phyloP scores from a whole-genome alignment of 2,888 invertebrate genomes.

The Itoplectis maculator region DNA sequence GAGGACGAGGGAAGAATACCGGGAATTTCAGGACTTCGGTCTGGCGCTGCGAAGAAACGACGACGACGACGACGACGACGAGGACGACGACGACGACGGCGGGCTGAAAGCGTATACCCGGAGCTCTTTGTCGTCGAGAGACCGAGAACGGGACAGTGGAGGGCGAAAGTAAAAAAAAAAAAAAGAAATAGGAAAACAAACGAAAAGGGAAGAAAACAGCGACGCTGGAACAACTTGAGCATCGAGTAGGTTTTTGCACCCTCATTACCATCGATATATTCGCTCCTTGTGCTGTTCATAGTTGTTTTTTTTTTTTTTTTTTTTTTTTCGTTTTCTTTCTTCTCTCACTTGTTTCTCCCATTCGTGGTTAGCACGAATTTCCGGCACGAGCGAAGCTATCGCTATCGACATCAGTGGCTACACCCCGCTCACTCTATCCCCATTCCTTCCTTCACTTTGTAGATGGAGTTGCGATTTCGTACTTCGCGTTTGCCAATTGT shows the following conservation, averaged over 20 bases:
- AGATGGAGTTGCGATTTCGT: too few relatives aligned
- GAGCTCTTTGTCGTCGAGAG: constrained; percentile 52
- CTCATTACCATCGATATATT: not conserved
- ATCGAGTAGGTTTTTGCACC: constrained; percentile 1
- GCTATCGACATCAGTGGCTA: too few relatives aligned
- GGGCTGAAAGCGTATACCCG: constrained; percentile 29
- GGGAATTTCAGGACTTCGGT: constrained; percentile 52
- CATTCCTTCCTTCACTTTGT: too few relatives aligned
- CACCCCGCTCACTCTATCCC: too few relatives aligned
- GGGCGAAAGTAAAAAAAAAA: constrained; percentile 14
- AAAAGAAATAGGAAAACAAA: not conserved
- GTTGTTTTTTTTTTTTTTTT: not conserved
- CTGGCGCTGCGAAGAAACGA: constrained; percentile 27
- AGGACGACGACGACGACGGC: too few relatives aligned
- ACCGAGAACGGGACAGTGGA: constrained; percentile 10
- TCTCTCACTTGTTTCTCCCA: not conserved
- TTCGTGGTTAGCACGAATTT: too few relatives aligned
- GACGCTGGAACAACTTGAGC: constrained; percentile 33
- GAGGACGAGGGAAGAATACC: constrained; percentile 52
- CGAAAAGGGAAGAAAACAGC: constrained; percentile 5
- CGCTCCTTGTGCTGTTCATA: not conserved
- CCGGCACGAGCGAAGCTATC: too few relatives aligned
- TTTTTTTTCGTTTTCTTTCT: not conserved
- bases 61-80: too few relatives aligned
- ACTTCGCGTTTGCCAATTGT: too few relatives aligned